phyloP scores from a whole-genome alignment of 2,888 invertebrate genomes.

The Stegophylla sp. region DNA sequence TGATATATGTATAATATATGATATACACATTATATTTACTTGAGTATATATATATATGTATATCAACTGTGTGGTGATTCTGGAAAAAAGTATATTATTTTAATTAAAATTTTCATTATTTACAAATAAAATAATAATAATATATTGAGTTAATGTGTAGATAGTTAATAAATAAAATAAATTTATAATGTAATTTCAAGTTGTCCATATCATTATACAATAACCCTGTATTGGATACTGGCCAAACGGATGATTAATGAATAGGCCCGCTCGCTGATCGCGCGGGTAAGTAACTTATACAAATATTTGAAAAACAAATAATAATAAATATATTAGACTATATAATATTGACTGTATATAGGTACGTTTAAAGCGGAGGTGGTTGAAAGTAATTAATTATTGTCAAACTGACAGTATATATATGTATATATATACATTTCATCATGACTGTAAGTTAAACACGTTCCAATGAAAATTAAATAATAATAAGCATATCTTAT shows the following conservation, averaged over 20 bases:
- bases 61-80: conserved; percentile 40
- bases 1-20: no score
- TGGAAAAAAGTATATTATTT: conserved; percentile 31
- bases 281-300: neutral
- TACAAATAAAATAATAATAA: conserved; percentile 46
- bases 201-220: no score
- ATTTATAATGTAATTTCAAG: conserved; percentile 23
- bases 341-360: no score
- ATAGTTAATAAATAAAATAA: conserved; percentile 31
- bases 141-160: conserved; percentile 1
- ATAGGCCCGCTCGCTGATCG: conserved; percentile 8
- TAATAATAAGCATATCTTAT: neutral
- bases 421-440: neutral
- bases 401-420: neutral
- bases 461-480: neutral
- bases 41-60: neutral
- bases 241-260: conserved; percentile 34
- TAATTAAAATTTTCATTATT: conserved; percentile 51
- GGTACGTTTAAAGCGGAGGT: neutral
- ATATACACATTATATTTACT: no score
- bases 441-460: neutral
- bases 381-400: neutral
- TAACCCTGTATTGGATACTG: neutral
- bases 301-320: neutral
- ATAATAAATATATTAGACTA: neutral